phyloP scores from a whole-genome alignment of 2,113 vertebrate genomes.

The Prunella himalayana region DNA sequence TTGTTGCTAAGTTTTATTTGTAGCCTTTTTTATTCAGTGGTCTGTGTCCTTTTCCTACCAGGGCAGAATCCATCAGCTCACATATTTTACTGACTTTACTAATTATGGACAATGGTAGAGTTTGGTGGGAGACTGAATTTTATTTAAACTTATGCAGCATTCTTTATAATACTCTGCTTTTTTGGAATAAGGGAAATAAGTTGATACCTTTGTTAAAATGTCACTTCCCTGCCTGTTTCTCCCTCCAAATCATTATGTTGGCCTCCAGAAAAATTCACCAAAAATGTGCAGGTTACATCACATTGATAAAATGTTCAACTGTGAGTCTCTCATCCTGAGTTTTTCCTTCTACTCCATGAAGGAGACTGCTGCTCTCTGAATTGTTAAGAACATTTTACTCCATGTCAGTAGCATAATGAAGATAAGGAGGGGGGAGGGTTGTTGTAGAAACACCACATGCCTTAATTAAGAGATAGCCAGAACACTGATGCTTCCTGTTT shows the following conservation, averaged over 20 bases:
- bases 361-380: not conserved
- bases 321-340: not conserved
- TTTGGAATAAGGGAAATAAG: not conserved
- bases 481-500: slow-evolving; percentile 16
- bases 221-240: not conserved
- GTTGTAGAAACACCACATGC: not conserved
- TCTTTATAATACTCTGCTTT: not conserved
- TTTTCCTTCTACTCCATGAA: not conserved
- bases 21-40: not conserved
- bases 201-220: not conserved
- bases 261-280: not conserved
- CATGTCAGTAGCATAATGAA: not conserved
- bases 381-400: not conserved
- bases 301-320: not conserved
- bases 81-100: not conserved
- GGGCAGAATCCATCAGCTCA: not conserved
- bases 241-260: not conserved
- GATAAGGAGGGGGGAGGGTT: not conserved
- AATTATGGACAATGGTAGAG: not conserved
- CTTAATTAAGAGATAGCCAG: slow-evolving; percentile 35
- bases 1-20: not conserved
- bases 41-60: not conserved
- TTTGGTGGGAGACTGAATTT: not conserved
- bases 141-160: not conserved
- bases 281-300: not conserved